Base-by-base conservation (phyloP, 2,797 vertebrate genomes). In the Typhlichthys eigenmanni region DNA sequence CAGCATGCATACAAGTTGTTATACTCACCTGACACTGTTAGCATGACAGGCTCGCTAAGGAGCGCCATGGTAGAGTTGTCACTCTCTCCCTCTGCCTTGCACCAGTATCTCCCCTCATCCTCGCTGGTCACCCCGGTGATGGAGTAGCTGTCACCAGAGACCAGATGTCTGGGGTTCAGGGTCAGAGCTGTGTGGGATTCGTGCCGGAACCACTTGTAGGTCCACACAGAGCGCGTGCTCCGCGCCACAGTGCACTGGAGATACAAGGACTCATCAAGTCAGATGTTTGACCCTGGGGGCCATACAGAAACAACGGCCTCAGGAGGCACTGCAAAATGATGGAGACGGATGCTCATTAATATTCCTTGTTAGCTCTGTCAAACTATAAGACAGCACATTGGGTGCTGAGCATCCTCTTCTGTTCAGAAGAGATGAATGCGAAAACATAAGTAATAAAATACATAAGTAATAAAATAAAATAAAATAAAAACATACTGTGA, bases 11-110 rank as follows among this genome's bases (percentile, higher is more conserved):
- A 1, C 48, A 53, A 47, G 47, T 54, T 51, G 19, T 19, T 32
- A 47, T 38, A 49, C 81, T 83, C 77, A 89, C 90, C 88, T 71
- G 72, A 82, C 74, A 89, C 83, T 8, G 2, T 74, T 64, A 91
- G 77, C 4, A 1, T 2, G 24, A 68, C 49, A 0, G 56, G 56
- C 45, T 50, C 49, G 47, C 79, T 78, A n/a, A 47, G 50, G 50
- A 74, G 16, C 45, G 5, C 43, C 24, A 46, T 32, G 45, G 32
- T 60, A 50, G 5, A 6, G 73, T 80, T 77, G 50, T 53, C 38
- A 16, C 62, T 62, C 48, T 4, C 2, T 2, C 13, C 50, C 68
- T 75, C 17, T 0, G 70, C 87, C 67, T 32, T 76, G 74, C 88
- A 90, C 76, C 34, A 38, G 72, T 89, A 87, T 2, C 19, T 55